A percentile compares a stretch with the other conserved stretches of the same genome.
These are phyloP conservation scores for Arenaria interpres DNA, from an alignment of 2,113 vertebrate species.

Conservation along the genomic window DNA sequence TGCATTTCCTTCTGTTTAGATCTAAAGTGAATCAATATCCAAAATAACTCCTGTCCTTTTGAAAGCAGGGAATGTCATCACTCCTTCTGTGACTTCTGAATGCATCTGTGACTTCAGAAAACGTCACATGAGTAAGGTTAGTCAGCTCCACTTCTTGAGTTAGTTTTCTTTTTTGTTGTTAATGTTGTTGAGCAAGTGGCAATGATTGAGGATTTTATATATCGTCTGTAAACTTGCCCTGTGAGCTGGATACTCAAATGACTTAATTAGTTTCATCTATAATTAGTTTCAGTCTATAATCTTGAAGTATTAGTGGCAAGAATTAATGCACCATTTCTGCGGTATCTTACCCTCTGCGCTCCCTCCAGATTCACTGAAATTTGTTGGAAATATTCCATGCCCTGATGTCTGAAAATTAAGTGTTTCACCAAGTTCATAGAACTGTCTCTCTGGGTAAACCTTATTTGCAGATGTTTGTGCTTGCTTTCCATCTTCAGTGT, in stretches of 20 bases:
- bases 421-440: background rate
- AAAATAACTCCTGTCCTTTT: background rate
- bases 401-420: background rate
- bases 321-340: background rate
- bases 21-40: background rate
- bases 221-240: background rate
- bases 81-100: background rate
- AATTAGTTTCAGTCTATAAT: background rate
- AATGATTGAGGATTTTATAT: background rate
- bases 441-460: background rate
- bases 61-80: background rate
- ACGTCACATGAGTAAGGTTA: background rate
- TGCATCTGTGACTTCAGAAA: background rate
- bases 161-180: background rate
- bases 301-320: background rate
- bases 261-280: background rate
- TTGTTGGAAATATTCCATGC: background rate
- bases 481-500: background rate
- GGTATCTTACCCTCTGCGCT: fast-evolving
- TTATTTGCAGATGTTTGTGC: background rate
- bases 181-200: background rate
- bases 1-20: background rate
- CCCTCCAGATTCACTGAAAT: background rate
- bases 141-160: background rate
- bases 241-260: background rate